Evolutionary conservation across 2,113 vertebrate genomes (phyloP).

Genomic region (Cepphus grylle): DNA sequence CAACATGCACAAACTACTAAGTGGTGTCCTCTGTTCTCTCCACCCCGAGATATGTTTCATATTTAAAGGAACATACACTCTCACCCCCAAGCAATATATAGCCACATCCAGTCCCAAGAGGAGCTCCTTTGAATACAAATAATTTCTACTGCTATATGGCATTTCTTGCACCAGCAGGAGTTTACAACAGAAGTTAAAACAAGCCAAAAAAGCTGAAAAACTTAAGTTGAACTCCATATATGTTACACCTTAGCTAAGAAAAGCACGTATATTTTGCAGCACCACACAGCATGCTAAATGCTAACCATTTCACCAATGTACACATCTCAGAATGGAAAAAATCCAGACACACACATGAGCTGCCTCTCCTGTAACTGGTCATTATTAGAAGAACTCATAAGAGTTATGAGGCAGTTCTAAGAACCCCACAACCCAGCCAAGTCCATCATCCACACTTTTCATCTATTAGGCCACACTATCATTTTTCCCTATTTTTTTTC

Average conservation of each 20-base stretch:
- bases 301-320: not conserved
- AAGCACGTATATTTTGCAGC: not conserved
- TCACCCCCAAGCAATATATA: not conserved
- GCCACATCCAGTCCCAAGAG: not conserved
- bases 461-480: not conserved
- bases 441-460: not conserved
- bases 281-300: not conserved
- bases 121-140: not conserved
- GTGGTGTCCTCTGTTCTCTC: not conserved
- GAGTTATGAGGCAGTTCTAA: not conserved
- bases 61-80: not conserved
- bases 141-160: not conserved
- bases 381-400: not conserved
- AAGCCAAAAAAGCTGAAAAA: not conserved
- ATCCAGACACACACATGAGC: not conserved
- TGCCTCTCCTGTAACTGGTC: not conserved
- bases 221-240: not conserved
- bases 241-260: not conserved
- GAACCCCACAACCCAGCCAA: not conserved
- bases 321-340: not conserved
- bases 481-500: not conserved
- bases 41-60: not conserved
- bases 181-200: not conserved
- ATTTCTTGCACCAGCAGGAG: not conserved
- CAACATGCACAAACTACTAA: not conserved